Conservation (phyloP, 2,113 vertebrate genomes). For the Bombycilla garrulus region DNA sequence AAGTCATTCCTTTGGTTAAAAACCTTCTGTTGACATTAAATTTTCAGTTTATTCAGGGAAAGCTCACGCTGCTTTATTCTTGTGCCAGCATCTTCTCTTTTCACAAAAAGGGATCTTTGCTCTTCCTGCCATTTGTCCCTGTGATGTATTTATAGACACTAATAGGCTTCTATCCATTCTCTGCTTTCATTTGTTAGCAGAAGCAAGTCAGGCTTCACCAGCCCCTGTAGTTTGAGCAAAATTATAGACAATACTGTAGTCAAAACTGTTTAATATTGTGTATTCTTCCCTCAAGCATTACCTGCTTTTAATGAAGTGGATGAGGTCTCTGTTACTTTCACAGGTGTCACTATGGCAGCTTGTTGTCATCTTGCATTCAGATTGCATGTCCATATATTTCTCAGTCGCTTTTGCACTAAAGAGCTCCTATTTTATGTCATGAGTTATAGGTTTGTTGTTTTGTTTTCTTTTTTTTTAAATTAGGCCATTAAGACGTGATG, state of each 20-base stretch:
- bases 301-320: neutral
- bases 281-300: neutral
- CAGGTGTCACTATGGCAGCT: neutral
- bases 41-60: slow-evolving; percentile 25
- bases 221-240: neutral
- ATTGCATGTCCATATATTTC: neutral
- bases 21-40: slow-evolving; percentile 24
- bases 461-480: neutral
- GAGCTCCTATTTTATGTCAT: neutral
- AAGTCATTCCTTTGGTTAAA: neutral
- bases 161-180: neutral
- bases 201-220: neutral
- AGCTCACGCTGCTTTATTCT: slow-evolving; percentile 8
- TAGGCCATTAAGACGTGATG: neutral
- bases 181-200: neutral
- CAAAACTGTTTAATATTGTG: neutral
- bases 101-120: slow-evolving; percentile 9
- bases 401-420: neutral
- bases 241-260: neutral
- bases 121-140: slow-evolving; percentile 26
- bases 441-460: neutral
- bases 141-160: slow-evolving; percentile 36
- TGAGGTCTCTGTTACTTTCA: neutral
- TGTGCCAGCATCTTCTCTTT: slow-evolving; percentile 35
- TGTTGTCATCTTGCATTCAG: neutral